These are phyloP conservation scores for Pithys albifrons DNA, from an alignment of 2,113 vertebrate genomes.

Conservation along the genomic window DNA sequence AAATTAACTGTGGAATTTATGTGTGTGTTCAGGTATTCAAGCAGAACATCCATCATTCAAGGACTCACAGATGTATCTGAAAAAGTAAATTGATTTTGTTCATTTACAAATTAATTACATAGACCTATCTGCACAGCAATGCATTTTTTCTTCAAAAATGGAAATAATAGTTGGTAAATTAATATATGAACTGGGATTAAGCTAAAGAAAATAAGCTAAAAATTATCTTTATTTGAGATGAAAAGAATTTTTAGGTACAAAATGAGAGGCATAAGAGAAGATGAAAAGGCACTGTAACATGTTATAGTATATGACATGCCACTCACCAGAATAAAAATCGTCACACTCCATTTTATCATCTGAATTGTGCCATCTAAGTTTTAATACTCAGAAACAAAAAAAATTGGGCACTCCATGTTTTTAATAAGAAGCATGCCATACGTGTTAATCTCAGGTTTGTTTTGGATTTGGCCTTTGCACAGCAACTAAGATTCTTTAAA, in stretches of 20 bases:
- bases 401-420: background rate
- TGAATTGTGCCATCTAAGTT: background rate
- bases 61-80: background rate
- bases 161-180: background rate
- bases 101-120: background rate
- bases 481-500: background rate
- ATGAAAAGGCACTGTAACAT: accelerated
- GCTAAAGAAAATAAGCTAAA: background rate
- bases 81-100: background rate
- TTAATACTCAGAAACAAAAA: background rate
- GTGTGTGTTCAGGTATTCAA: background rate
- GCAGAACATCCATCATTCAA: background rate
- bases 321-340: background rate
- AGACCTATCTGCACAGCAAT: background rate
- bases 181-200: background rate
- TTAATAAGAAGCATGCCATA: background rate
- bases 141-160: background rate
- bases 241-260: background rate
- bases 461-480: background rate
- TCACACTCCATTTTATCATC: background rate
- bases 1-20: background rate
- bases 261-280: background rate
- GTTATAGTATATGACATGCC: background rate
- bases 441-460: background rate
- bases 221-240: background rate